Conservation (phyloP, 2,113 vertebrate genomes). For the Philantomba maxwellii region DNA sequence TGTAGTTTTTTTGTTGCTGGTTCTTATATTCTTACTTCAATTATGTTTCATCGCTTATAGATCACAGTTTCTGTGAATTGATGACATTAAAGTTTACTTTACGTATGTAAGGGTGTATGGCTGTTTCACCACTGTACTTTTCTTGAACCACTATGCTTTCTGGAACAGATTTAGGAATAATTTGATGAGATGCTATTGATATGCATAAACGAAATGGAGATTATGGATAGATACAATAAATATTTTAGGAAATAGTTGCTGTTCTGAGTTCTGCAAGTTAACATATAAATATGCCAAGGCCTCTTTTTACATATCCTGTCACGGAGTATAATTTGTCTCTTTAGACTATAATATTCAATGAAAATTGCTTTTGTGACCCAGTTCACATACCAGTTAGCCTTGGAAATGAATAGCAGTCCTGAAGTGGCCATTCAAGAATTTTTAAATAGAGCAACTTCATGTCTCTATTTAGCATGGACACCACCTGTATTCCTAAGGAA, state of each 20-base stretch:
- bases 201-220: neutral
- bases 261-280: neutral
- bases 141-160: neutral
- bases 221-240: neutral
- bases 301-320: neutral
- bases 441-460: neutral
- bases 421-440: neutral
- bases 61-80: neutral
- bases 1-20: neutral
- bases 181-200: neutral
- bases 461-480: neutral
- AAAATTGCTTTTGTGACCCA: conserved; percentile 35
- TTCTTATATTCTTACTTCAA: conserved; percentile 1
- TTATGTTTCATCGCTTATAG: neutral
- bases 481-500: neutral
- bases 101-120: neutral
- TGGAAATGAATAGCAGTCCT: conserved; percentile 3
- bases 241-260: conserved; percentile 29
- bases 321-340: neutral
- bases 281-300: neutral
- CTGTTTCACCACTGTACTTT: neutral
- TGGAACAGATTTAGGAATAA: neutral
- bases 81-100: neutral
- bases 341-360: neutral
- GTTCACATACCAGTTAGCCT: neutral